Evolutionary conservation across 2,113 vertebrate genomes (phyloP).

Genomic region (Salvelinus namaycush): DNA sequence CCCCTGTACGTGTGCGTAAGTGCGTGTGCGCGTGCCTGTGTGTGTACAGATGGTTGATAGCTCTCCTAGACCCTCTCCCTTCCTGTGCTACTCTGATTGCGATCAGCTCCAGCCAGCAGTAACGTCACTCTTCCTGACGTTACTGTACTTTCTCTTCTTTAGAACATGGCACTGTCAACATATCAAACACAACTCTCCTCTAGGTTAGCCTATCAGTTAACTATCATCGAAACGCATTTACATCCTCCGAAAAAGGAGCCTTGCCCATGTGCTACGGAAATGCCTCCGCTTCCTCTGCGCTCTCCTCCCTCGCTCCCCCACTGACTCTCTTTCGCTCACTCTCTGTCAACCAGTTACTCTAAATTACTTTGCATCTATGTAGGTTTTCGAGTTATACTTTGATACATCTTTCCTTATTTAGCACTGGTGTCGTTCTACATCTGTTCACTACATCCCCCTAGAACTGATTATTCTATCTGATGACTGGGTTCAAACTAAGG

Average conservation of each 20-base stretch:
- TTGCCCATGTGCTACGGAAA: too few relatives aligned
- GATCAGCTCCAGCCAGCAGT: conserved; percentile 29
- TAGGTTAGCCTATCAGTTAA: too few relatives aligned
- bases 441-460: not conserved
- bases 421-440: not conserved
- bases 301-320: not conserved
- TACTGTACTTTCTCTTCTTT: not conserved
- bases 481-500: conserved; percentile 49
- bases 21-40: conserved; percentile 3
- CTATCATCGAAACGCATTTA: too few relatives aligned
- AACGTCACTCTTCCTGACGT: not conserved
- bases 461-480: not conserved
- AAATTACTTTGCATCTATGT: not conserved
- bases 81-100: conserved; percentile 27
- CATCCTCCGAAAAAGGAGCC: too few relatives aligned
- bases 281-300: not conserved
- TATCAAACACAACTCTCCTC: too few relatives aligned
- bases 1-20: conserved; percentile 13
- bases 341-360: not conserved
- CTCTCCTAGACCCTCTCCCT: conserved; percentile 24
- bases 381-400: not conserved
- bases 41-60: conserved; percentile 29
- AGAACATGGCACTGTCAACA: too few relatives aligned
- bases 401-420: too few relatives aligned
- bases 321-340: not conserved